Conservation (phyloP, 2,888 invertebrate species). For the Gastrophysa polygoni region DNA sequence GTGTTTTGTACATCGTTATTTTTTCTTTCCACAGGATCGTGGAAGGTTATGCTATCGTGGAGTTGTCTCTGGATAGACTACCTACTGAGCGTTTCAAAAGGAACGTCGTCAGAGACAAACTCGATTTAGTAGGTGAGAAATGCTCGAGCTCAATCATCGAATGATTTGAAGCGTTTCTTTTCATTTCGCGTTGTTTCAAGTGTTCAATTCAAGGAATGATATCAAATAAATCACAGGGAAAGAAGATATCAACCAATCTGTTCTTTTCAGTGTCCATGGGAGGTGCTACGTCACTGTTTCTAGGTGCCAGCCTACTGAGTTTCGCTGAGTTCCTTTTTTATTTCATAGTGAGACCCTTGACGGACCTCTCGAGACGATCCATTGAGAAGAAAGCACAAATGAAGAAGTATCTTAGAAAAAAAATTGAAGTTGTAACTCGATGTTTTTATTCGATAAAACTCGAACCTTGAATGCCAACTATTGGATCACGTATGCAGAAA, state of each 20-base stretch:
- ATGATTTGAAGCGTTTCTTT: no score
- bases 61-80: constrained; percentile 67
- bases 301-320: constrained; percentile 67
- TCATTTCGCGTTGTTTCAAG: background rate
- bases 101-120: constrained; percentile 66
- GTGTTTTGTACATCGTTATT: no score
- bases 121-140: constrained; percentile 71
- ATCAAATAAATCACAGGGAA: no score
- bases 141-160: no score
- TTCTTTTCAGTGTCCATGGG: constrained; percentile 64
- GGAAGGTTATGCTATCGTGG: constrained; percentile 57
- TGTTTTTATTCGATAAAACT: background rate
- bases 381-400: no score
- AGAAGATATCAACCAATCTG: background rate
- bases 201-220: no score
- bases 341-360: constrained; percentile 50
- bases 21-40: constrained; percentile 43
- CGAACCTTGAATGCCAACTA: no score
- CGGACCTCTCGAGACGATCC: constrained; percentile 8
- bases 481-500: background rate
- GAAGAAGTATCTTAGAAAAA: background rate
- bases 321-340: constrained; percentile 65
- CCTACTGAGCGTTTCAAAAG: constrained; percentile 73
- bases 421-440: no score
- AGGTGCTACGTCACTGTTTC: constrained; percentile 65